phyloP scores from a whole-genome alignment of 2,888 invertebrate species.

The Tineola bisselliella region DNA sequence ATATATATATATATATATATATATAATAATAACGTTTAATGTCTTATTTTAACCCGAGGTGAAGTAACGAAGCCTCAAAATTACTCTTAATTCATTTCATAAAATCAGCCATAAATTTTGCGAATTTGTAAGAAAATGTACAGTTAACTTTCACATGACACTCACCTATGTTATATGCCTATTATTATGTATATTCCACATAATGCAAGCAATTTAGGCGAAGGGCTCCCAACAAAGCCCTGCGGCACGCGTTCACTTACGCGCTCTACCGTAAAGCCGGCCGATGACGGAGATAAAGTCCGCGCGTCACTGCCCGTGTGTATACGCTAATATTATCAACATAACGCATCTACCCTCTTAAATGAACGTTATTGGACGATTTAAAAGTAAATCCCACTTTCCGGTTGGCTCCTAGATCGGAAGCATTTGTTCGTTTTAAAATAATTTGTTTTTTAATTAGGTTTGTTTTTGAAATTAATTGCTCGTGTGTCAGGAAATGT shows the following conservation, averaged over 20 bases:
- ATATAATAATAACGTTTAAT: too few species aligned
- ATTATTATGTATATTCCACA: background rate
- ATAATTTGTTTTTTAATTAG: background rate
- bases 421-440: background rate
- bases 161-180: too few species aligned
- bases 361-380: constrained; percentile 1
- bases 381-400: background rate
- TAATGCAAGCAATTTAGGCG: background rate
- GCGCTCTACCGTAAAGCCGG: background rate
- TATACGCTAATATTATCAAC: background rate
- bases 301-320: background rate
- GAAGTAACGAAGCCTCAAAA: too few species aligned
- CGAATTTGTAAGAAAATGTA: background rate
- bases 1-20: too few species aligned
- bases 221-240: background rate
- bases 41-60: too few species aligned
- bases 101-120: too few species aligned
- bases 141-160: background rate
- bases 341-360: background rate
- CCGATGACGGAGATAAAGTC: background rate
- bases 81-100: too few species aligned
- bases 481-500: background rate
- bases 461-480: background rate
- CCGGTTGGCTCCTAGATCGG: background rate
- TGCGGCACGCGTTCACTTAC: background rate